phyloP scores from a whole-genome alignment of 2,797 vertebrate species.

The Myotis planiceps region DNA sequence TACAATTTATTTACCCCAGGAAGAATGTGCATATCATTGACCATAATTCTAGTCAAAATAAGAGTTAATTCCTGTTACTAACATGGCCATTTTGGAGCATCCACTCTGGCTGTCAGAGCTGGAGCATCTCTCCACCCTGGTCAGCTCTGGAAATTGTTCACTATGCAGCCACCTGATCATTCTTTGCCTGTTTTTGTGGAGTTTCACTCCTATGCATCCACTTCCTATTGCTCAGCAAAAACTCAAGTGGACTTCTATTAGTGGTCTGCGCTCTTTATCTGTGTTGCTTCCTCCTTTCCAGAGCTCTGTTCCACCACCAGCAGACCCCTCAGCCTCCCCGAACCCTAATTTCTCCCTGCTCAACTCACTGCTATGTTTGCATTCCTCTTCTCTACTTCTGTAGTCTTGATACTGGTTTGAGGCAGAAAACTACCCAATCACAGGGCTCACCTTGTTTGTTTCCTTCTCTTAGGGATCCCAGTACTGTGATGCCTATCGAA shows the following conservation, averaged over 20 bases:
- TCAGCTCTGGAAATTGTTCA: not conserved
- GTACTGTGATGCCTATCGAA: not conserved
- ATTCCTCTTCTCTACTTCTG: not conserved
- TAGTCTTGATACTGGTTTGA: not conserved
- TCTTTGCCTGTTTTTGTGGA: not conserved
- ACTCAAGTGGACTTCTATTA: not conserved
- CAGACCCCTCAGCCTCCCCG: not conserved
- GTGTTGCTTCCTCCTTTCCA: not conserved
- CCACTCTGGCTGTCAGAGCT: not conserved
- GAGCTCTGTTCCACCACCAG: not conserved
- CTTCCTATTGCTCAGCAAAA: not conserved
- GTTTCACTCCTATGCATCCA: not conserved
- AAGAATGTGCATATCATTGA: not conserved
- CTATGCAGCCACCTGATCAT: not conserved
- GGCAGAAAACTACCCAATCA: not conserved
- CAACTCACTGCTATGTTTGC: not conserved
- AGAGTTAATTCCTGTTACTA: not conserved
- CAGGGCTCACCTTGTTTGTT: not conserved
- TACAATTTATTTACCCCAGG: not conserved
- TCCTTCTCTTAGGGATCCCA: not conserved
- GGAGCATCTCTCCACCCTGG: not conserved
- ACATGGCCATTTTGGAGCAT: not conserved
- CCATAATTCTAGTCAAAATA: not conserved
- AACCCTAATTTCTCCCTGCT: not conserved
- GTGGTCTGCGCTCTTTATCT: not conserved